Base-by-base conservation (phyloP, 2,797 vertebrate species). In the Sarcophilus harrisii region DNA sequence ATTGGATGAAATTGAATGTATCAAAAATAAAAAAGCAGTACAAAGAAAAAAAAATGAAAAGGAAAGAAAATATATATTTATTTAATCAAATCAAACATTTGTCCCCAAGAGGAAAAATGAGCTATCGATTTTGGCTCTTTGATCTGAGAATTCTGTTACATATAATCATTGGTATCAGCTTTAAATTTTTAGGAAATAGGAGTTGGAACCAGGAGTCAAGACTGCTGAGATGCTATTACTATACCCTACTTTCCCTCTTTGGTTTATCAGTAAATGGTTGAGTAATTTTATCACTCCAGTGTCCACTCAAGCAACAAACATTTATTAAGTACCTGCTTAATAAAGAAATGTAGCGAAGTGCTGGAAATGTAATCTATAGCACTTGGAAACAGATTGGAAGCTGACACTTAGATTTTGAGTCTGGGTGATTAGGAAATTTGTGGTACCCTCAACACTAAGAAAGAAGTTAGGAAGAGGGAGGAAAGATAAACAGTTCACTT, bases 41-140 rank as follows among this genome's bases (percentile, higher is more conserved):
- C 89, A 24, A 57, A 91, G 95, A 92, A 29, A 73, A 93, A 94
- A 54, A 59, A 94, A 95, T 1, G 29, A 52, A 90, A 94, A 91
- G 52, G 18, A 90, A 93, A 45, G 73, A 81, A 45, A 81, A 81
- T 45, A 27, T 18, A 87, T 49, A 49, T 45, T 81, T 81, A 81
- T 81, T 81, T 49, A 27, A 45, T 27, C 21, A 81, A 73, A n/a
- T 24, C 38, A 81, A 24, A 45, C 24, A 91, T 57, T 10, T 89
- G 2, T 49, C 5, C 27, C 11, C 11, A 32, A 91, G n/a, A 59
- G 90, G 62, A 92, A 95, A 59, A n/a, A 45, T 38, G 32, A 24
- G 55, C 18, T 66, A 45, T 3, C 89, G 18, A 16, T 90, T 94
- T 66, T 58, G 30, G 93, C 73, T 87, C 54, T 94, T 89, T 13